Conservation (phyloP, 2,797 vertebrate species). For the Phalanger gymnotis region DNA sequence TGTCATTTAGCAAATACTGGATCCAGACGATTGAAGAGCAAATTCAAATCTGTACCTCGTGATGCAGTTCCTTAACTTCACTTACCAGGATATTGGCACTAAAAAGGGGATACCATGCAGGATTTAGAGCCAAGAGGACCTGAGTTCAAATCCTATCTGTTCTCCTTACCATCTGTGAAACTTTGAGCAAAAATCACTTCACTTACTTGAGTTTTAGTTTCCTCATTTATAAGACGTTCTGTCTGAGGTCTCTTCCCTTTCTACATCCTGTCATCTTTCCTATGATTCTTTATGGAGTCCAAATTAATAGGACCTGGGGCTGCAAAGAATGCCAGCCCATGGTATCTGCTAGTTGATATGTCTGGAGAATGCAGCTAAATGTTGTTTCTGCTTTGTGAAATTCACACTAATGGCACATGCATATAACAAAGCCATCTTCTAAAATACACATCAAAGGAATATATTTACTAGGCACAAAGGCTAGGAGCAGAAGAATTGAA, state of each 20-base stretch:
- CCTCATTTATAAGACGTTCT: not conserved
- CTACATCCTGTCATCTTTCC: not conserved
- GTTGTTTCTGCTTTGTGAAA: constrained; percentile 81
- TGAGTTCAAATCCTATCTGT: not conserved
- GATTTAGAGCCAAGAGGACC: not conserved
- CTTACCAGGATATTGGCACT: not conserved
- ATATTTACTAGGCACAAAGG: constrained; percentile 79
- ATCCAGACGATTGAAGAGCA: not conserved
- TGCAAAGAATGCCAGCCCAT: constrained; percentile 58
- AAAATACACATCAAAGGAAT: constrained; percentile 78
- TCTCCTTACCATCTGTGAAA: not conserved
- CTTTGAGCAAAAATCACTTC: not conserved
- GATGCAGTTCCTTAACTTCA: not conserved
- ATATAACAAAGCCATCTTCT: constrained; percentile 83
- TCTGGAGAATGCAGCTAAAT: constrained; percentile 80
- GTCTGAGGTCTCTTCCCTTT: not conserved
- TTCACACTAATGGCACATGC: constrained; percentile 84
- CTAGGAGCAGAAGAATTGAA: constrained; percentile 82
- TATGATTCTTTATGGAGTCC: constrained; percentile 7
- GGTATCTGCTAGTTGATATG: constrained; percentile 73
- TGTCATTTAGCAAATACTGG: not conserved
- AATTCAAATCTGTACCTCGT: not conserved
- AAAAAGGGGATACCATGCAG: not conserved
- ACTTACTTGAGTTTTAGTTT: not conserved
- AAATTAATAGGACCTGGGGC: constrained; percentile 36